phyloP scores from a whole-genome alignment of 1,140 invertebrate species.

The fruit fly (Drosophila melanogaster) region Release_6_plus_ISO1_MT NT_033777.3:16393501-16394000 shows the following conservation, averaged over 20 bases:
- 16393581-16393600: slow-evolving; percentile 58
- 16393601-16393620: slow-evolving; percentile 84
- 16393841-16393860: slow-evolving; percentile 19
- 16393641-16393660: slow-evolving; percentile 50
- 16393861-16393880: slow-evolving; percentile 9
- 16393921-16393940: neutral
- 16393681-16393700: slow-evolving; percentile 17
- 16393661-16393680: slow-evolving; percentile 12
- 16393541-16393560: neutral
- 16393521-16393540: slow-evolving; percentile 66
- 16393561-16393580: slow-evolving; percentile 45
- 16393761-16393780: slow-evolving; percentile 32
- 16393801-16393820: slow-evolving; percentile 31
- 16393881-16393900: neutral
- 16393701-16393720: slow-evolving; percentile 5
- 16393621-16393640: slow-evolving; percentile 82
- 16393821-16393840: slow-evolving; percentile 36
- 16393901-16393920: neutral
- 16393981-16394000: too few species aligned
- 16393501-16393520: slow-evolving; percentile 69
- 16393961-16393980: too few species aligned
- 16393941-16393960: too few species aligned
- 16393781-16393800: slow-evolving; percentile 40
- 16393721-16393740: slow-evolving; percentile 41
- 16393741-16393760: slow-evolving; percentile 59